phyloP scores from a whole-genome alignment of 2,888 invertebrate genomes.

The Linnaemya vulpina region DNA sequence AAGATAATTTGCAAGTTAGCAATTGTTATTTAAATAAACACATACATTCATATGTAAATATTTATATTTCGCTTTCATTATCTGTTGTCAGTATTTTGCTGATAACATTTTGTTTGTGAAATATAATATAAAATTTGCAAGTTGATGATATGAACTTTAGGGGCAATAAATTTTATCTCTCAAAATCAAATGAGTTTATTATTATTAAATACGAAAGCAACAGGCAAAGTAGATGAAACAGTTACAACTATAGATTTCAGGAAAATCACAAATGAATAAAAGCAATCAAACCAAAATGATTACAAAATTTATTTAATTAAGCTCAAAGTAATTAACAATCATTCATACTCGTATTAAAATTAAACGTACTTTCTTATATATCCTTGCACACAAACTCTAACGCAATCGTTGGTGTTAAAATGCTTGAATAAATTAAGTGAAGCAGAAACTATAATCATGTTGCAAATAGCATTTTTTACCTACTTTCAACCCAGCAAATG shows the following conservation, averaged over 20 bases:
- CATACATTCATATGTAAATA: neutral
- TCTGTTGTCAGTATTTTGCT: conserved; percentile 43
- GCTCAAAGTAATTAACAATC: neutral
- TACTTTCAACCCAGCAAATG: no score
- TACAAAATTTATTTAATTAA: neutral
- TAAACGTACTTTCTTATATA: no score
- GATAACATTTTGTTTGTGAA: conserved; percentile 34
- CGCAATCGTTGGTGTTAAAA: no score
- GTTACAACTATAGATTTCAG: neutral
- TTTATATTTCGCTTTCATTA: conserved; percentile 23
- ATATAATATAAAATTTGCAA: conserved; percentile 28
- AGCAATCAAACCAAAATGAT: neutral
- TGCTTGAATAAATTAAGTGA: no score
- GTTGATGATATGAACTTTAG: neutral
- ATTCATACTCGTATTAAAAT: neutral
- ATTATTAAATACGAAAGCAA: neutral
- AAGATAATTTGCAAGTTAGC: conserved; percentile 27
- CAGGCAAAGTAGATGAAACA: neutral
- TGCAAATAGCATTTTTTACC: no score
- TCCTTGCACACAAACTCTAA: no score
- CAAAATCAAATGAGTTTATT: neutral
- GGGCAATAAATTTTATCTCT: neutral
- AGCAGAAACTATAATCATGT: no score
- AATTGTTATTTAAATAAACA: conserved; percentile 2
- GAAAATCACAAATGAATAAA: neutral